Base-by-base conservation (phyloP, 2,797 vertebrate genomes). In the Monodelphis domestica region DNA sequence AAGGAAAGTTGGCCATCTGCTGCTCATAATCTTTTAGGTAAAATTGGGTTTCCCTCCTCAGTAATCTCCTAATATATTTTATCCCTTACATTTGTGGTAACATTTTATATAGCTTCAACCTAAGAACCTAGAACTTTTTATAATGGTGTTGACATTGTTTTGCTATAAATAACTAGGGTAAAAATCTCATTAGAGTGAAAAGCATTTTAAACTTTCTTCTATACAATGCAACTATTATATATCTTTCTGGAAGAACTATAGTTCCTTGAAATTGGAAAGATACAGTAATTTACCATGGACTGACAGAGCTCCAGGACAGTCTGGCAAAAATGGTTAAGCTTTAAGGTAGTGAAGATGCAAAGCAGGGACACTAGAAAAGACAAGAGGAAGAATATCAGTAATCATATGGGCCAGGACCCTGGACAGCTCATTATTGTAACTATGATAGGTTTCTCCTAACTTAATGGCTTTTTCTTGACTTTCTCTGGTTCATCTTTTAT, bases 11-110 rank as follows among this genome's bases (percentile, higher is more conserved):
- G 91, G 33, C 26, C 54, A 84, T n/a, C 89, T 89, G 28, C 56
- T 57, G 45, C 57, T 29, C 29, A 28, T 89, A 92, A 93, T 89
- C 52, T 94, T 29, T 28, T 91, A 87, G 51, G 89, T 93, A 92
- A 88, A 12, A 10, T 6, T 87, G 12, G 24, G 12, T 84, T 90
- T 57, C 78, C 91, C 88, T n/a, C 38, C 93, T 90, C 50, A 45
- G 52, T n/a, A 87, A n/a, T 57, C 89, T 38, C 88, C 0, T 55
- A 9, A 26, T 53, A 56, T 6, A 70, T 26, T 88, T 57, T 3
- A 93, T 53, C 38, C 33, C 59, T 55, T 1, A 54, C 4, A 53
- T 59, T 78, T 0, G 0, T 12, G 87, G 30, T 89, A 89, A 10
- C 14, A 2, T 14, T 88, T 24, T 14, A 30, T 54, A 94, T 70